These are phyloP conservation scores for Drosophila saltans DNA, from an alignment of 1,140 invertebrate genomes.

Conservation along the genomic window DNA sequence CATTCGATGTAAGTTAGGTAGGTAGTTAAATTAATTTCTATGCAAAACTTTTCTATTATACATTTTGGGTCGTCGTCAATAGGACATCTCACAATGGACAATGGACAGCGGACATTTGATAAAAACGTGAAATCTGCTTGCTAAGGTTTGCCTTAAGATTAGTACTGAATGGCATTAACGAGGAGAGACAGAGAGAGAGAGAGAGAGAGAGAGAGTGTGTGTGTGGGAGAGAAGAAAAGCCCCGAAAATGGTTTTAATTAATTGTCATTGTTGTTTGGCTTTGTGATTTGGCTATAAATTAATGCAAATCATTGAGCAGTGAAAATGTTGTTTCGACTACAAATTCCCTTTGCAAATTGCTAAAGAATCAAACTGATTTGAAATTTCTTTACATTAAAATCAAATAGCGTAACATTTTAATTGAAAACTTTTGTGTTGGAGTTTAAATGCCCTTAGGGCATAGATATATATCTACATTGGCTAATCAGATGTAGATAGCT, in stretches of 20 bases:
- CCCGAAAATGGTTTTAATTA: conserved; percentile 70
- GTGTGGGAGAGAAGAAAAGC: not conserved
- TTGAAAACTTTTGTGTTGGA: too few species aligned
- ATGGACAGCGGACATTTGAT: not conserved
- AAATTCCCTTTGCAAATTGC: not conserved
- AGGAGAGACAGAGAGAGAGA: not conserved
- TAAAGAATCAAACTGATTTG: too few species aligned
- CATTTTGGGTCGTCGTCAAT: conserved; percentile 8
- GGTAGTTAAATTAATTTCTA: conserved; percentile 69
- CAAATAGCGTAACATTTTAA: not conserved
- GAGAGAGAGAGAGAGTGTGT: conserved; percentile 2
- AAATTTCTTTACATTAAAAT: not conserved
- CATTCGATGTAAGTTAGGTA: conserved; percentile 37
- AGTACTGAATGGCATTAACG: not conserved
- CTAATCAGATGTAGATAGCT: too few species aligned
- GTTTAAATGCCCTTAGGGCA: too few species aligned
- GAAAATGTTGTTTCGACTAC: not conserved
- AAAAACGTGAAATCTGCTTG: conserved; percentile 13
- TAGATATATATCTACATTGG: too few species aligned
- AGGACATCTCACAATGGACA: not conserved
- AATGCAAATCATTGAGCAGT: conserved; percentile 54
- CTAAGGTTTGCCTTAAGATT: not conserved
- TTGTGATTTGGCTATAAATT: conserved; percentile 47
- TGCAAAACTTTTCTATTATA: conserved; percentile 70
- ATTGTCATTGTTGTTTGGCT: conserved; percentile 69